Conservation (phyloP, 37 sponge, comb jelly and placozoan genomes). For the Oopsacas minuta region DNA sequence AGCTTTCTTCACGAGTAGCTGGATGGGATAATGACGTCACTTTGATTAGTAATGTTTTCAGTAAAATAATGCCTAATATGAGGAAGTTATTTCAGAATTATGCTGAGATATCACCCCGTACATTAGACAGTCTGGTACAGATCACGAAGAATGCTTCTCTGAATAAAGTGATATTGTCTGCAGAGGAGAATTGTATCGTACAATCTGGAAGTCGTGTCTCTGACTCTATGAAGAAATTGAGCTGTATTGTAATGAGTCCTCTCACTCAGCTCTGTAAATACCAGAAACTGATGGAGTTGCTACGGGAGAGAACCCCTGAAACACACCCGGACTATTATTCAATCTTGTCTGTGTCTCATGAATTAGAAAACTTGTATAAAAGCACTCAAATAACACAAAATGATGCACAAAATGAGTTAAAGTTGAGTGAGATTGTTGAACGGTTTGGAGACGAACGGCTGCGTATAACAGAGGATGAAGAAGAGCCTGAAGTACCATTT, state of each 20-base stretch:
- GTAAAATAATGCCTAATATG: not conserved
- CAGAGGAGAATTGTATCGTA: not conserved
- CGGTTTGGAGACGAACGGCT: not conserved
- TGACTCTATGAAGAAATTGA: not conserved
- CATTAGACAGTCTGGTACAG: not conserved
- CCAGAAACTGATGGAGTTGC: not conserved
- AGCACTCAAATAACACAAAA: not conserved
- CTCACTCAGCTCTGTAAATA: not conserved
- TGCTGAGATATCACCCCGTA: not conserved
- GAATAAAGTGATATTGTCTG: not conserved
- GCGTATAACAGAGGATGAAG: not conserved
- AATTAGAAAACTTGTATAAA: not conserved
- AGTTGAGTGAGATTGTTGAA: not conserved
- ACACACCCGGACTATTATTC: not conserved
- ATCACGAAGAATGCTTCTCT: not conserved
- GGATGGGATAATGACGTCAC: not conserved
- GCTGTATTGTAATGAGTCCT: not conserved
- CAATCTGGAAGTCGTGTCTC: not conserved
- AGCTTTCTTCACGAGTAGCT: not conserved
- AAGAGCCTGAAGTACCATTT: too few species aligned
- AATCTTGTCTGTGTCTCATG: not conserved
- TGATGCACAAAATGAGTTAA: not conserved
- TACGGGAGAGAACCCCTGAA: not conserved
- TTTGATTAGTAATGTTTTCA: not conserved
- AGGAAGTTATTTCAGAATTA: not conserved